Evolutionary conservation across 2,113 vertebrate species (phyloP), one percentile per base, ranked within the genome.

Genomic region (Seriola rivoliana): DNA sequence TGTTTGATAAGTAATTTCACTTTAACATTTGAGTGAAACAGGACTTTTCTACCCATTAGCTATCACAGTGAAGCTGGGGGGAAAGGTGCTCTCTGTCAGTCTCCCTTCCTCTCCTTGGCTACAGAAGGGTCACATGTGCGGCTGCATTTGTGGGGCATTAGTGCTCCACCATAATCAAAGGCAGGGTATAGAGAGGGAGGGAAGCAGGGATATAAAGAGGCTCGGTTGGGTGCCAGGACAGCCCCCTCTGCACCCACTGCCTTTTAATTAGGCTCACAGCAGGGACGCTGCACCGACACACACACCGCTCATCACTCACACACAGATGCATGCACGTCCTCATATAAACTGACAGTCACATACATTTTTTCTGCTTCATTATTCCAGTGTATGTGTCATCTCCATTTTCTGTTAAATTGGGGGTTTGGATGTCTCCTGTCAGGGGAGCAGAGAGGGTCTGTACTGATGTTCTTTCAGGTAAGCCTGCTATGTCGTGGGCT

Each of bases 191-290:
- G 93, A 94, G 87, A 90, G 81, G 91, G 65, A 86, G 79, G 84
- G 36, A 76, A 57, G 80, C 73, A 36, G 81, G 82, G 88, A 78
- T 84, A 88, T 90, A 85, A 88, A 91, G 90, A 75, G 89, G 90
- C 95, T 95, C 94, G 75, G 89, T 94, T 95, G 96, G 94, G 92
- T 63, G 82, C 88, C 90, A 89, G 85, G 91, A 89, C 87, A 92
- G 93, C 92, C 89, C 84, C 95, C 96, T 96, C 95, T 90, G 95
- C 94, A 92, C 93, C 92, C 90, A 94, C 92, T 84, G 89, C 90
- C 95, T 95, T 96, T 96, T 98, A 97, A 98, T 98, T 97, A 97
- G 95, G 94, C 91, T 96, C 97, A 94, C 96, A 96, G 96, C 95
- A 89, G 96, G 95, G 92, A 88, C 73, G 46, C 85, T 84, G 78